A percentile compares a stretch with the other conserved stretches of the same genome.
Evolutionary conservation across 1,140 invertebrate genomes (phyloP).

Genomic region (Tenebrio molitor): DNA sequence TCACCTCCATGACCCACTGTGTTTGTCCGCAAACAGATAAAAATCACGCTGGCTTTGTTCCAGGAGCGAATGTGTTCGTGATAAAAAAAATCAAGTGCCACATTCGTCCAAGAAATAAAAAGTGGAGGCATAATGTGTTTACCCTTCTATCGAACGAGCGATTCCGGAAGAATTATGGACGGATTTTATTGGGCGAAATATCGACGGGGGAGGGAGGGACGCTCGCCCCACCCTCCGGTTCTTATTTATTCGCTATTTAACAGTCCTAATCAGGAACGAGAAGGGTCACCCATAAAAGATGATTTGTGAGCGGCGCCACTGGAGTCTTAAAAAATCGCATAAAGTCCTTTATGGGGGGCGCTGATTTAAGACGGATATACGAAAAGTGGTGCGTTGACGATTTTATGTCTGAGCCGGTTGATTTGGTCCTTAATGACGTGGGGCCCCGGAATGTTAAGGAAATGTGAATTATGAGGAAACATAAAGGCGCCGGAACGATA

Average conservation of each 20-base stretch:
- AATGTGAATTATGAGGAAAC: not conserved
- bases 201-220: too few species aligned
- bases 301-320: conserved; percentile 9
- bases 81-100: conserved; percentile 50
- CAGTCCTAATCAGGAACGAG: conserved; percentile 18
- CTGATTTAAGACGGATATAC: conserved; percentile 5
- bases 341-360: not conserved
- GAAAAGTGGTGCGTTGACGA: conserved; percentile 9
- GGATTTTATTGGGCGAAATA: conserved; percentile 9
- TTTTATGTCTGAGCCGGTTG: not conserved
- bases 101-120: conserved; percentile 41
- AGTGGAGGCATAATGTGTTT: conserved; percentile 18
- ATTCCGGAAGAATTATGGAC: conserved; percentile 28
- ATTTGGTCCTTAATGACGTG: too few species aligned
- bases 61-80: conserved; percentile 49
- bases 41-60: conserved; percentile 53
- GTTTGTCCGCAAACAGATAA: conserved; percentile 53
- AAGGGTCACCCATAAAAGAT: conserved; percentile 17
- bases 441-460: not conserved
- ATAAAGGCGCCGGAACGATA: not conserved
- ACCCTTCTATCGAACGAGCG: conserved; percentile 13
- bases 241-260: conserved; percentile 25
- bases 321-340: not conserved
- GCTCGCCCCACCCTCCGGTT: not conserved
- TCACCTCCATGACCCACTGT: conserved; percentile 49